Conservation (phyloP, 2,113 vertebrate genomes). For the Dromaius novaehollandiae region DNA sequence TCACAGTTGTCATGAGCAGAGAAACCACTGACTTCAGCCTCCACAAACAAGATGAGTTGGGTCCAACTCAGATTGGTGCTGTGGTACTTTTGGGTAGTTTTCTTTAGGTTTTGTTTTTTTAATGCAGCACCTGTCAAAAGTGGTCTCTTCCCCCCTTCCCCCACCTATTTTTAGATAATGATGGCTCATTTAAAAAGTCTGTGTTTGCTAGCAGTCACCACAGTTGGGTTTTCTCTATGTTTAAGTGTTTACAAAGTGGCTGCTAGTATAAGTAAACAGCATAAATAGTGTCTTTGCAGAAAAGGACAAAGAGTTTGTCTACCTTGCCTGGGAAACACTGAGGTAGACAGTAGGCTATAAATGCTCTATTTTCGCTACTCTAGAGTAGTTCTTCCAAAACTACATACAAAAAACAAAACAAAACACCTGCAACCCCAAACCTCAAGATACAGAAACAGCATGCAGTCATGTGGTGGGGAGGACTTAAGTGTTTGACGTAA, state of each 20-base stretch:
- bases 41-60: not conserved
- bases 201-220: not conserved
- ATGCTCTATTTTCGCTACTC: not conserved
- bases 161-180: not conserved
- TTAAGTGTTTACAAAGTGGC: not conserved
- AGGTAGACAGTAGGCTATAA: not conserved
- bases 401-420: not conserved
- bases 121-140: not conserved
- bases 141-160: not conserved
- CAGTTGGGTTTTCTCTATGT: not conserved
- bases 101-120: not conserved
- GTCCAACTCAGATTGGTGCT: not conserved
- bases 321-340: not conserved
- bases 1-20: not conserved
- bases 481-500: not conserved
- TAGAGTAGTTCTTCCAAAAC: not conserved
- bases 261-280: not conserved
- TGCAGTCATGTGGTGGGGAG: not conserved
- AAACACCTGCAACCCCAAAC: not conserved
- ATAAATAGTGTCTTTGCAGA: not conserved
- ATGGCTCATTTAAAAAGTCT: not conserved
- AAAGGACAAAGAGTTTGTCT: not conserved
- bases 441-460: rapidly evolving
- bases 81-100: not conserved
- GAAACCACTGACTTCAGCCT: not conserved